Evolutionary conservation across 2,888 invertebrate species (phyloP), one percentile per base, ranked within the genome.

Genomic region (Trypoxylon attenuatum): DNA sequence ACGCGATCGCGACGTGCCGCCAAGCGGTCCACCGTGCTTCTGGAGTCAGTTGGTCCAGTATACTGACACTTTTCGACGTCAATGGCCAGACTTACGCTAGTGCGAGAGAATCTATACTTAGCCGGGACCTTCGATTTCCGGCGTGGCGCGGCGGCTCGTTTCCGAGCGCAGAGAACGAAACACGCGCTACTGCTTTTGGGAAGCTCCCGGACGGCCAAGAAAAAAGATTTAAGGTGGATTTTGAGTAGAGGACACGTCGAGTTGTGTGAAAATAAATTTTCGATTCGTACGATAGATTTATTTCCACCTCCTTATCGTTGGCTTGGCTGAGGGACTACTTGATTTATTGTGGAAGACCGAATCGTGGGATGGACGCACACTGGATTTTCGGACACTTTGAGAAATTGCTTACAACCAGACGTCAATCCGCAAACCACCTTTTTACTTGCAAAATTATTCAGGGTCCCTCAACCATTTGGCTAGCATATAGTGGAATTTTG

Each of bases 121-220:
- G 73, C 66, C 65, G 55, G 49, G 73, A 76, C 76, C 76, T 76
- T 76, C 76, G 76, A 76, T 76, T 76, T 76, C 76, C 76, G 76
- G 58, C 76, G 33, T 13, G 33, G 10, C 33, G 33, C 13, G n/a
- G 4, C 33, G 76, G 61, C 60, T 61, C 69, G 57, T 73, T 76
- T 76, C 59, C 66, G 55, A 54, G 23, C 47, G 54, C 33, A 59
- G 61, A 54, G 38, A 58, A 50, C 57, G 47, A 25, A 57, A 54
- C 42, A 52, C 33, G 42, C 18, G 18, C n/a, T 10, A 13, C 21
- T 18, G 21, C 47, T 16, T 13, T 15, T 5, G 27, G 10, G 29
- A 43, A 22, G 18, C 29, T 23, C 25, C n/a, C n/a, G n/a, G n/a
- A n/a, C n/a, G n/a, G n/a, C n/a, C n/a, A n/a, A n/a, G n/a, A n/a